Conservation (phyloP, 2,797 vertebrate genomes). For the Harpagifer antarcticus region DNA sequence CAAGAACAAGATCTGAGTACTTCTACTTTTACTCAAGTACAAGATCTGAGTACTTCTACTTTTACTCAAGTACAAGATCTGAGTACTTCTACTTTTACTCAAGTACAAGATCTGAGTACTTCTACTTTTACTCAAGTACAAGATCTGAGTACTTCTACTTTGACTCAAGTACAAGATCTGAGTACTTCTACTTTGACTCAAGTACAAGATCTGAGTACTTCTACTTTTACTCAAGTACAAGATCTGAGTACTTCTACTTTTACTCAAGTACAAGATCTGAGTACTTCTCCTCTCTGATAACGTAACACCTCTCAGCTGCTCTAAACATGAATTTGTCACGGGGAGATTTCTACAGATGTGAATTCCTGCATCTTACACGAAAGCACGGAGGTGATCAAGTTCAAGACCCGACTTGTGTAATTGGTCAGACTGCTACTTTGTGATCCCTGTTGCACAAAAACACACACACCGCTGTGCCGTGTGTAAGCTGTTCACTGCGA, state of each 20-base stretch:
- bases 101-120: too few relatives aligned
- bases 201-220: too few relatives aligned
- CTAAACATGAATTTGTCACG: conserved; percentile 10
- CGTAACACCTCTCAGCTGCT: conserved; percentile 5
- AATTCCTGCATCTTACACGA: conserved; percentile 41
- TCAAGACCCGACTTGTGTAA: conserved; percentile 66
- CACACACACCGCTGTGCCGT: conserved; percentile 9
- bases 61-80: too few relatives aligned
- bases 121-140: too few relatives aligned
- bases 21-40: not conserved
- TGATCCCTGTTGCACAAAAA: conserved; percentile 8
- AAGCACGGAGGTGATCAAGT: conserved; percentile 32
- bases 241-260: too few relatives aligned
- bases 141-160: too few relatives aligned
- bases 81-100: too few relatives aligned
- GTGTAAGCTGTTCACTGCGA: conserved; percentile 70
- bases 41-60: too few relatives aligned
- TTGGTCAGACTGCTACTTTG: conserved; percentile 40
- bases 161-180: too few relatives aligned
- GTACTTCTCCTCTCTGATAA: conserved; percentile 14
- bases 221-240: too few relatives aligned
- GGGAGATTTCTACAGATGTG: conserved; percentile 31
- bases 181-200: too few relatives aligned
- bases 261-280: too few relatives aligned
- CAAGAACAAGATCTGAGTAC: not conserved